Percentiles rank a stretch among this genome's conserved stretches.
Evolutionary conservation across 2,888 invertebrate species (phyloP).

Genomic region (Pammene aurita): DNA sequence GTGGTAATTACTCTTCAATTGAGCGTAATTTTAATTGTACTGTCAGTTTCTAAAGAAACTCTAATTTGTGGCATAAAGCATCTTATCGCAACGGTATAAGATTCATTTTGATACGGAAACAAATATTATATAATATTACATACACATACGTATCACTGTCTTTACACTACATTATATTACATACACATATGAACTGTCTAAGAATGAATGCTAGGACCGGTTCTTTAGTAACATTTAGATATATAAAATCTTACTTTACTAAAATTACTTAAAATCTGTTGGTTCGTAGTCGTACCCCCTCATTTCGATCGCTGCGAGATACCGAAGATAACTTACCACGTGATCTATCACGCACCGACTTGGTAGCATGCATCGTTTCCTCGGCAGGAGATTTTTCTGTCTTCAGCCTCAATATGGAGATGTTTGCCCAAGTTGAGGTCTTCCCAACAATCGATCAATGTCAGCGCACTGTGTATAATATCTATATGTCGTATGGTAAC

Average conservation of each 20-base stretch:
- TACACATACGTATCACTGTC: too few relatives aligned
- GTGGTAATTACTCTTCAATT: too few relatives aligned
- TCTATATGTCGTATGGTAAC: slow-evolving; percentile 35
- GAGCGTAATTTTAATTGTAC: too few relatives aligned
- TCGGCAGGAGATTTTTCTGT: slow-evolving; percentile 61
- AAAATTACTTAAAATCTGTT: neutral
- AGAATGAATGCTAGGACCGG: too few relatives aligned
- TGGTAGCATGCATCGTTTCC: slow-evolving; percentile 37
- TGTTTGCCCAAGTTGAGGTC: slow-evolving; percentile 75
- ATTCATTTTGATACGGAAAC: too few relatives aligned
- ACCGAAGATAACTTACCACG: slow-evolving; percentile 33
- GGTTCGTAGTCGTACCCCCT: neutral
- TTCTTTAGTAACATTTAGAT: too few relatives aligned
- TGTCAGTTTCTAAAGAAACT: too few relatives aligned
- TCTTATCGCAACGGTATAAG: too few relatives aligned
- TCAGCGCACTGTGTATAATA: slow-evolving; percentile 60
- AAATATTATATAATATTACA: too few relatives aligned
- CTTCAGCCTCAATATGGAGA: slow-evolving; percentile 58
- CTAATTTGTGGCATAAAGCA: too few relatives aligned
- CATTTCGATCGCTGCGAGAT: slow-evolving; percentile 7
- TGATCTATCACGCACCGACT: slow-evolving; percentile 39
- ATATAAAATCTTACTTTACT: neutral
- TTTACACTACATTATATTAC: too few relatives aligned
- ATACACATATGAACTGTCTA: too few relatives aligned
- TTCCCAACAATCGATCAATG: slow-evolving; percentile 79